Conservation (phyloP, 2,888 invertebrate species). For the Morpho deidamia region DNA sequence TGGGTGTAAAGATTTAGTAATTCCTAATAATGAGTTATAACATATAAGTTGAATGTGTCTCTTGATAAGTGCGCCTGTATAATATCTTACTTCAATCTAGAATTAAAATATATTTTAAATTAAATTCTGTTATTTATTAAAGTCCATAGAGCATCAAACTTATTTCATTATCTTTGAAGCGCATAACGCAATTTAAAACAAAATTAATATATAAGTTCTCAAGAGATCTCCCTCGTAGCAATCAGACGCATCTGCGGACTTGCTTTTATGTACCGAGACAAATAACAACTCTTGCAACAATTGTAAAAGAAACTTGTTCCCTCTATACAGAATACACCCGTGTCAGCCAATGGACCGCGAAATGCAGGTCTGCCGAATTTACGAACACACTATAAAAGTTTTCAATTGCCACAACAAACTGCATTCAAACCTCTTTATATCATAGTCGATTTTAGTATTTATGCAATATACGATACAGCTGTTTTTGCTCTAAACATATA, state of each 20-base stretch:
- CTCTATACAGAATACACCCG: slow-evolving; percentile 20
- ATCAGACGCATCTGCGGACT: slow-evolving; percentile 17
- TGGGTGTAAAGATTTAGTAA: no score
- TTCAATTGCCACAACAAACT: slow-evolving; percentile 17
- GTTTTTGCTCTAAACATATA: neutral
- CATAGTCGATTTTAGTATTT: slow-evolving; percentile 10
- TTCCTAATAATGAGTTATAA: no score
- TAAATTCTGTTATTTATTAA: no score
- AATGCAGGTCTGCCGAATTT: slow-evolving; percentile 28
- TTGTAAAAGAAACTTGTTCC: slow-evolving; percentile 17
- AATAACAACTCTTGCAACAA: slow-evolving; percentile 11
- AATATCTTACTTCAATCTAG: no score
- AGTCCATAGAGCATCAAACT: no score
- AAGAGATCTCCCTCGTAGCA: slow-evolving; percentile 1
- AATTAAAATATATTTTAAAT: no score
- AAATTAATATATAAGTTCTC: neutral
- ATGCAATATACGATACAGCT: neutral
- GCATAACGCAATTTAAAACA: neutral
- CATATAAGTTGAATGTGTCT: no score
- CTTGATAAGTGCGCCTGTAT: no score
- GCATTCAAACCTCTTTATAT: slow-evolving; percentile 1
- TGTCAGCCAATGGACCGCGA: slow-evolving; percentile 30
- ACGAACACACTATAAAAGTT: slow-evolving; percentile 23
- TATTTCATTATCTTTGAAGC: no score
- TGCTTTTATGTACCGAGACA: slow-evolving; percentile 17